Base-by-base conservation (phyloP, 2,888 invertebrate species). In the Dendrolimus pini region DNA sequence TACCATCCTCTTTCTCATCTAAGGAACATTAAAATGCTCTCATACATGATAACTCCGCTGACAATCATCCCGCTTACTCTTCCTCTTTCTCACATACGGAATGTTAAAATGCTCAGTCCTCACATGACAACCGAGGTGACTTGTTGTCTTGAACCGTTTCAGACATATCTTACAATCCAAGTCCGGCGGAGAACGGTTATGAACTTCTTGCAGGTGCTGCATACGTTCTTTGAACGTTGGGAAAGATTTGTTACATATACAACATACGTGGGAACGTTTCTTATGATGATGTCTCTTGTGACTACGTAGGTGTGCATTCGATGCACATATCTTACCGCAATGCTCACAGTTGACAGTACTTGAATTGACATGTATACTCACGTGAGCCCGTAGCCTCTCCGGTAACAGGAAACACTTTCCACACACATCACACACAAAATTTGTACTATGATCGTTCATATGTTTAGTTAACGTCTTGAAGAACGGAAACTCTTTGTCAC, bases 401-500 rank as follows among this genome's bases (percentile, higher is more conserved):
- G 72, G 69, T 61, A 84, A 82, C 3, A 85, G 67, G 57, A 85
- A 86, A 0, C 78, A 76, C 64, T 84, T 85, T 0, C 80, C 80
- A 60, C 86, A 86, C 10, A 82, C 75, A 55, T 78, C 74, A 60
- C 86, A 86, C 41, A 82, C 80, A 58, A 80, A 80, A 41, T 78
- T 76, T 1, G 77, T 74, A 47, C 79, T 82, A 55, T 86, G 83
- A 41, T 78, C 78, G 53, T 83, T 85, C 56, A 85, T 69, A 66
- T 86, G 86, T 7, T 68, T 71, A 0, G 77, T 75, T 7, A 77
- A 55, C 0, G 72, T 72, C 55, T 75, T 65, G 58, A 78, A 78
- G 0, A 75, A 74, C 54, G 76, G 75, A 57, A 77, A 78, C 41
- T 74, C 68, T 8, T 59, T 61, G 7, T 67, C 60, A 53, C 77